Percentiles rank a stretch among this genome's conserved stretches.
Conservation (phyloP, 2,888 invertebrate species). For the Oscheius onirici region DNA sequence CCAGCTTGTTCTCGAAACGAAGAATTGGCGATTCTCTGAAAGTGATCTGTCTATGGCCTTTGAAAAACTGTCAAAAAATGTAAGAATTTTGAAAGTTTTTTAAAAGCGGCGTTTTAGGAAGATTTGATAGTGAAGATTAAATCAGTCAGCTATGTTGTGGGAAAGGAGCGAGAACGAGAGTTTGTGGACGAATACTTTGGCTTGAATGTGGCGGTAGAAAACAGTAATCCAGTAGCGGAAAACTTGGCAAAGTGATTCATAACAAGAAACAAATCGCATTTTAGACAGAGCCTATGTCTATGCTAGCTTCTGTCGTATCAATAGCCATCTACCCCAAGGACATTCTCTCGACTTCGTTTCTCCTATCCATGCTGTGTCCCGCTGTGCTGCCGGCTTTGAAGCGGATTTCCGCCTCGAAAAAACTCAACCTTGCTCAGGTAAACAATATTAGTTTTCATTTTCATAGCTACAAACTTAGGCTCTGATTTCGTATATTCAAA, state of each 20-base stretch:
- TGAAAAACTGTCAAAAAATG: not conserved
- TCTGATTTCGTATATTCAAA: conserved; percentile 10
- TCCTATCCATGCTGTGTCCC: conserved; percentile 11
- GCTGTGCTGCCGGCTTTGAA: conserved; percentile 16
- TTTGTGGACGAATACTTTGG: conserved; percentile 1
- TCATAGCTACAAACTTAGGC: not conserved
- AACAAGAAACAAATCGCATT: not conserved
- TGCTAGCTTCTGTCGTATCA: conserved; percentile 1
- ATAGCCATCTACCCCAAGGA: conserved; percentile 18
- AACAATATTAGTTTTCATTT: not conserved
- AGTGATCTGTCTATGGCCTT: not conserved
- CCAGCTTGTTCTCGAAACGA: not conserved
- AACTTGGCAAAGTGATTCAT: not conserved
- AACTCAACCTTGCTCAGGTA: conserved; percentile 18
- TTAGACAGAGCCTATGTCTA: not conserved
- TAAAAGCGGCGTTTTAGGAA: not conserved
- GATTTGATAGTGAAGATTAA: not conserved
- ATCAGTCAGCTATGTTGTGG: not conserved
- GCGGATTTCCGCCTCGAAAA: not conserved
- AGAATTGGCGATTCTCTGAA: not conserved
- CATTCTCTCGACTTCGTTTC: conserved; percentile 14
- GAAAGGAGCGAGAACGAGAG: conserved; percentile 7
- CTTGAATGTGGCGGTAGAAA: not conserved
- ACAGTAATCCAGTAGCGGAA: not conserved
- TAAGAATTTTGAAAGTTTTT: not conserved